phyloP scores from a whole-genome alignment of 2,888 invertebrate genomes.

The Aphodius granarius region DNA sequence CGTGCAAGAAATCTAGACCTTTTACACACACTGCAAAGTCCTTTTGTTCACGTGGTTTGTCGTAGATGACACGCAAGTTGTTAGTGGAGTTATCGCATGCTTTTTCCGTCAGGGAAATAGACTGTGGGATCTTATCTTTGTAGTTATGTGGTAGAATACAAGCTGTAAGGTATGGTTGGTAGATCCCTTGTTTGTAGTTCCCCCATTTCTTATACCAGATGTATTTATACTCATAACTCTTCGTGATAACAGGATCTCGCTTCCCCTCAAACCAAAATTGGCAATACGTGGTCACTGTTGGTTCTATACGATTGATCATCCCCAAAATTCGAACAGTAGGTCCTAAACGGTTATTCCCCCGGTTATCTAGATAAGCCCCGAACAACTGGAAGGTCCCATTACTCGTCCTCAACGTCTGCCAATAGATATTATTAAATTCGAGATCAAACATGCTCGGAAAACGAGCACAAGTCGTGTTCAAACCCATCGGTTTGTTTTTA shows the following conservation, averaged over 20 bases:
- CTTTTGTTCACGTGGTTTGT: slow-evolving; percentile 70
- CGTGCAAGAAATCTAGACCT: slow-evolving; percentile 89
- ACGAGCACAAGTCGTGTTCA: slow-evolving; percentile 76
- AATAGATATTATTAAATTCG: slow-evolving; percentile 91
- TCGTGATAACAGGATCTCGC: slow-evolving; percentile 77
- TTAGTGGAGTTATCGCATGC: slow-evolving; percentile 85
- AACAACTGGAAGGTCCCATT: slow-evolving; percentile 91
- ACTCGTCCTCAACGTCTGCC: slow-evolving; percentile 81
- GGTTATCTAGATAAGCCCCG: slow-evolving; percentile 86
- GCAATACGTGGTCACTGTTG: slow-evolving; percentile 78
- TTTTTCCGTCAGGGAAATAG: slow-evolving; percentile 83
- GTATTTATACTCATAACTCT: slow-evolving; percentile 88
- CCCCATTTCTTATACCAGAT: slow-evolving; percentile 96
- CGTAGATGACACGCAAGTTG: slow-evolving; percentile 80
- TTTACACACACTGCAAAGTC: slow-evolving; percentile 93
- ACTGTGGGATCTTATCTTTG: slow-evolving; percentile 73
- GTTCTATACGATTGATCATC: slow-evolving; percentile 89
- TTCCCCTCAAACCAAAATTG: slow-evolving; percentile 89
- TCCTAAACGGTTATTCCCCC: slow-evolving; percentile 76
- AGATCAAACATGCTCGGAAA: slow-evolving; percentile 89
- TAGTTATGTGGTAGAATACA: slow-evolving; percentile 82
- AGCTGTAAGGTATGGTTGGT: slow-evolving; percentile 88
- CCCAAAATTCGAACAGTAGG: slow-evolving; percentile 79
- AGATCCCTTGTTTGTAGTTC: slow-evolving; percentile 87
- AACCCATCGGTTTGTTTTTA: slow-evolving; percentile 71